Conservation (phyloP, 2,113 vertebrate species). For the Prietella phreatophila region DNA sequence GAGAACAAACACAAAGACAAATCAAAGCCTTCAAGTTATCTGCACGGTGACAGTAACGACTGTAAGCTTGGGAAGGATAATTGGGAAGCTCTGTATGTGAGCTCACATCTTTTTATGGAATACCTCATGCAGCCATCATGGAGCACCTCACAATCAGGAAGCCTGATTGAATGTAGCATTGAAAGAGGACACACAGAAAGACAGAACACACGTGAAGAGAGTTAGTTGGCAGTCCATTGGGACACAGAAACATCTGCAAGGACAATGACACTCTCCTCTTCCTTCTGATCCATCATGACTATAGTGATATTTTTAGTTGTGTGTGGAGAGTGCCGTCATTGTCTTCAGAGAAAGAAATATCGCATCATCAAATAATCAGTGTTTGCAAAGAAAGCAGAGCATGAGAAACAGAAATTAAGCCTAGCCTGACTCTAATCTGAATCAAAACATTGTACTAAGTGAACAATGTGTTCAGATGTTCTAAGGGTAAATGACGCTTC, state of each 20-base stretch:
- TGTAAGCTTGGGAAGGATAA: not conserved
- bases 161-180: conserved; percentile 71
- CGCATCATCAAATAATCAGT: conserved; percentile 9
- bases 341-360: conserved; percentile 40
- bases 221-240: conserved; percentile 55
- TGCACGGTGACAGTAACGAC: not conserved
- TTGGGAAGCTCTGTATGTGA: conserved; percentile 24
- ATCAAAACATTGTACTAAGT: not conserved
- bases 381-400: conserved; percentile 25
- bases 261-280: conserved; percentile 35
- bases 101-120: conserved; percentile 54
- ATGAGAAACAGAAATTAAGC: conserved; percentile 11
- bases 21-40: not conserved
- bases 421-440: not conserved
- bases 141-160: conserved; percentile 76
- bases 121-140: conserved; percentile 79
- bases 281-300: not conserved
- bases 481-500: not conserved
- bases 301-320: not conserved
- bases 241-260: conserved; percentile 25
- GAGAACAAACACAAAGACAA: not conserved
- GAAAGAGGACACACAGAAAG: conserved; percentile 60
- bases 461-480: not conserved
- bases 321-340: conserved; percentile 30
- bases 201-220: conserved; percentile 50